phyloP scores from a whole-genome alignment of 2,113 vertebrate species.

The Romanogobio albipinnatus region DNA sequence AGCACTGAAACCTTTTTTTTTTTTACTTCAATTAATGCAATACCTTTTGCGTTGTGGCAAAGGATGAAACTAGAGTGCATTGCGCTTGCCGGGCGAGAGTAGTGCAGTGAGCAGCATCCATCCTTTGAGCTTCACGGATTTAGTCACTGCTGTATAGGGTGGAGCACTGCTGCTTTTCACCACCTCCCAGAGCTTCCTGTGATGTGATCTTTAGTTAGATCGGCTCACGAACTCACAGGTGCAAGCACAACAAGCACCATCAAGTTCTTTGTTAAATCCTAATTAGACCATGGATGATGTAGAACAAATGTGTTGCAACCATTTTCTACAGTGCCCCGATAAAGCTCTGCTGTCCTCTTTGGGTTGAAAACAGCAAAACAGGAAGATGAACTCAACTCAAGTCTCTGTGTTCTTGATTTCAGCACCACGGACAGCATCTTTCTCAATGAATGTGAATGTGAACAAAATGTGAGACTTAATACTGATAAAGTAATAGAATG shows the following conservation, averaged over 20 bases:
- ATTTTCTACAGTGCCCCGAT: constrained; percentile 15
- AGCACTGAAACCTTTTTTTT: neutral
- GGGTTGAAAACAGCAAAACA: constrained; percentile 40
- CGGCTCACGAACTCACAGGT: neutral
- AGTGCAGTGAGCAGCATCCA: neutral
- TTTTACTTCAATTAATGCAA: neutral
- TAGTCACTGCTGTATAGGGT: constrained; percentile 37
- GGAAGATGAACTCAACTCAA: neutral
- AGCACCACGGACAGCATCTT: constrained; percentile 18
- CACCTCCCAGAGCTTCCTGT: neutral
- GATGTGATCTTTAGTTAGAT: constrained; percentile 16
- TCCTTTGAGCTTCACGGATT: constrained; percentile 7
- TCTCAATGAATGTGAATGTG: neutral
- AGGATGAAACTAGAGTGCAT: neutral
- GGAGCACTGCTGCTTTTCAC: constrained; percentile 28
- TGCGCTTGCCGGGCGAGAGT: neutral
- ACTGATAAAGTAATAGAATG: neutral
- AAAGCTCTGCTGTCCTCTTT: constrained; percentile 45
- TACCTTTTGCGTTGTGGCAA: neutral
- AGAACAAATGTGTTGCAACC: neutral
- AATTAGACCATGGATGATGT: neutral
- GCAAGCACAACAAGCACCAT: neutral
- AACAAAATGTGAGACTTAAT: neutral
- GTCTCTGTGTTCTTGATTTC: neutral
- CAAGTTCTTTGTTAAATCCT: neutral